Conservation (phyloP, 1,140 invertebrate genomes). For the Apis cerana region DNA sequence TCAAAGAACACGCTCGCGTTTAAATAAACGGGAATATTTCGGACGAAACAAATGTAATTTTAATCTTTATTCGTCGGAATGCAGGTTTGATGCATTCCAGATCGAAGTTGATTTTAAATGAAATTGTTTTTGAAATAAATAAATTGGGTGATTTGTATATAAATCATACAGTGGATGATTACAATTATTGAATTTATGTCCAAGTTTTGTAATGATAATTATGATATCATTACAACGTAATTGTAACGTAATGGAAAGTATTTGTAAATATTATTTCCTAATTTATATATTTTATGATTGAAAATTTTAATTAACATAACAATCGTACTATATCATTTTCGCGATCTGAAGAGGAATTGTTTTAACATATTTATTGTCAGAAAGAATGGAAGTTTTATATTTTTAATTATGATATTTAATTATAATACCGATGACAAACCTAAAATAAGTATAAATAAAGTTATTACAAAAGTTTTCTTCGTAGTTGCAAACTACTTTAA, state of each 20-base stretch:
- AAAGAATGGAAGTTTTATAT: conserved; percentile 82
- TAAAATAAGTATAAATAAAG: conserved; percentile 36
- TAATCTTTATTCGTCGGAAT: neutral
- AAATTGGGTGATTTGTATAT: conserved; percentile 53
- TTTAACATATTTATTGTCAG: conserved; percentile 76
- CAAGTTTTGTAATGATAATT: conserved; percentile 9
- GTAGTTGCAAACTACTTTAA: neutral
- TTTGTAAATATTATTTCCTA: neutral
- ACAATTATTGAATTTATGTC: conserved; percentile 26
- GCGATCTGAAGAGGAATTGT: conserved; percentile 73
- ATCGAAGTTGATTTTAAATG: conserved; percentile 13
- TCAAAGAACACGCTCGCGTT: too few species aligned
- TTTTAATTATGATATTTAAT: conserved; percentile 82
- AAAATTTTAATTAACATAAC: conserved; percentile 77
- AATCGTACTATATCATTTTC: conserved; percentile 77
- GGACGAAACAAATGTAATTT: neutral
- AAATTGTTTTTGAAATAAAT: conserved; percentile 21
- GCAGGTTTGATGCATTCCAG: conserved; percentile 13
- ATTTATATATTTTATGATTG: neutral
- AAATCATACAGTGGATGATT: neutral
- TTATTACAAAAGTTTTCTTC: too few species aligned
- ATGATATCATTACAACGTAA: conserved; percentile 36
- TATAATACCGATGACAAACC: conserved; percentile 53
- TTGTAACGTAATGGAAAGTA: conserved; percentile 42
- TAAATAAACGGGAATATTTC: too few species aligned